Evolutionary conservation across 2,797 vertebrate species (phyloP).

Genomic region (Arrhamphus sclerolepis): DNA sequence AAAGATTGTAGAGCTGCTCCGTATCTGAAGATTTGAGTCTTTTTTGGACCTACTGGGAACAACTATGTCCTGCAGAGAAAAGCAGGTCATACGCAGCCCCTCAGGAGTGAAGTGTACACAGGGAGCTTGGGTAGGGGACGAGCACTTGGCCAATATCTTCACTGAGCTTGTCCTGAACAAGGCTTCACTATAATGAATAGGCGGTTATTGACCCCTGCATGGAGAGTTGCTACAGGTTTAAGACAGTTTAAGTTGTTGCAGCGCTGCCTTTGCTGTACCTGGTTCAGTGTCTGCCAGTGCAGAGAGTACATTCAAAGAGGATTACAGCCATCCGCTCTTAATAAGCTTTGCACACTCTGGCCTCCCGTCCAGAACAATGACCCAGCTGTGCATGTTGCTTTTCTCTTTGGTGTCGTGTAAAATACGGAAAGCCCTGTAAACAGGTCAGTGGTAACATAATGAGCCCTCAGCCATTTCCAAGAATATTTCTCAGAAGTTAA

Average conservation of each 20-base stretch:
- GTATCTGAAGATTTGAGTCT: conserved; percentile 24
- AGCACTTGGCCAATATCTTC: conserved; percentile 9
- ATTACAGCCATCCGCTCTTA: conserved; percentile 61
- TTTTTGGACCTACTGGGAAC: conserved; percentile 9
- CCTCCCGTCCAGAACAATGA: conserved; percentile 59
- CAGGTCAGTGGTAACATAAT: conserved; percentile 46
- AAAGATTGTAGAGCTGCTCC: conserved; percentile 15
- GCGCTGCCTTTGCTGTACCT: conserved; percentile 35
- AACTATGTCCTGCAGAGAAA: background rate
- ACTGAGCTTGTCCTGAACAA: conserved; percentile 14
- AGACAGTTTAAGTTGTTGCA: conserved; percentile 25
- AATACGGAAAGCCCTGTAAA: conserved; percentile 33
- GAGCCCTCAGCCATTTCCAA: conserved; percentile 17
- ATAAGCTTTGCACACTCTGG: conserved; percentile 65
- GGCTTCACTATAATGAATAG: conserved; percentile 8
- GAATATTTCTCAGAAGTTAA: conserved; percentile 5
- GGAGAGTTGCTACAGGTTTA: conserved; percentile 44
- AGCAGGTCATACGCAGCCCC: background rate
- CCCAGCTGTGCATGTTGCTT: conserved; percentile 60
- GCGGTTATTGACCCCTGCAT: background rate
- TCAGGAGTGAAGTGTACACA: conserved; percentile 11
- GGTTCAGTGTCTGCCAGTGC: conserved; percentile 49
- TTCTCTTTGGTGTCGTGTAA: conserved; percentile 31
- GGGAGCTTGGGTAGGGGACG: background rate
- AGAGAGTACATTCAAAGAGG: conserved; percentile 65